Base-by-base conservation (phyloP, 2,888 invertebrate species). In the Drosophila basisetae region DNA sequence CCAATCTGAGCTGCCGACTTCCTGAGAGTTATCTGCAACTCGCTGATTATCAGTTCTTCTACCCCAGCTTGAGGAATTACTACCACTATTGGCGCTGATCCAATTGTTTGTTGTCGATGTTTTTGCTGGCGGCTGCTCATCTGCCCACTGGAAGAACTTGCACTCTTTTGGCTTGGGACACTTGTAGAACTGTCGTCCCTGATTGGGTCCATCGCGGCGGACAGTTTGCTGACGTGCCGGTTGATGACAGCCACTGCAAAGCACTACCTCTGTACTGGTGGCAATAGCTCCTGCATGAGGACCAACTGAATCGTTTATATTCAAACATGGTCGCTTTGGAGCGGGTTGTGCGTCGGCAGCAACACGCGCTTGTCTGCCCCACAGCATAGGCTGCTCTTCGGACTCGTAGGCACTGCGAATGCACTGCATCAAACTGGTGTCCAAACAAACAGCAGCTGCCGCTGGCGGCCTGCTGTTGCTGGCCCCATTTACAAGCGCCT, bases 121-220 rank as follows among this genome's bases (percentile, higher is more conserved):
- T 47, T 43, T 13, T 2, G 41, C 31, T 6, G 71, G 7, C 25
- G 71, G 2, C 10, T 53, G 62, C 25, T 87, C 83, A 82, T 96
- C 96, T 0, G 95, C 96, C 98, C 98, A 98, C 90, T 97, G 95
- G 91, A 98, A 98, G 93, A 97, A 98, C 30, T 95, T 95, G 91
- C 98, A 98, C 1, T 94, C 92, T 1, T 94, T 89, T 3, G 94
- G 91, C 28, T 94, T 91, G 0, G 95, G 95, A 86, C 99, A 99
- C 0, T 94, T 94, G 91, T 96, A 97, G 94, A 98, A 99, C 54
- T 94, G 94, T 39, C 97, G 94, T 0, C 98, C 98, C 91, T 96
- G 96, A 92, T 98, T 98, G 0, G 96, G 96, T 0, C 97, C 97
- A 58, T 97, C 96, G 93, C 97, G 97, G 31, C 95, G 94, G 0